phyloP scores from a whole-genome alignment of 2,797 vertebrate species.

The Lacerta viridis region DNA sequence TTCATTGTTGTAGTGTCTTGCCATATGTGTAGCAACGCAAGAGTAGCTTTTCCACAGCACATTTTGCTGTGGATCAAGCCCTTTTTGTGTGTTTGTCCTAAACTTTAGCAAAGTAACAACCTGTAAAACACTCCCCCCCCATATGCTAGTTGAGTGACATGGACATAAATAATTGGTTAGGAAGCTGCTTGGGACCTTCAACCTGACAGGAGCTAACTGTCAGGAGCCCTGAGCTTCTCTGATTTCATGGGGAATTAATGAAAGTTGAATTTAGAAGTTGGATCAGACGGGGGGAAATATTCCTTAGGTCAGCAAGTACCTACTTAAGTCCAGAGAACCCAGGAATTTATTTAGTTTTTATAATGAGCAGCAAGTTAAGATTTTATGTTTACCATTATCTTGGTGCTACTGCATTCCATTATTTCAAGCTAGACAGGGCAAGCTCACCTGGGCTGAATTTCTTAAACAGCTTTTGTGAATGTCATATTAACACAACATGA shows the following conservation, averaged over 20 bases:
- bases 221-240: not conserved
- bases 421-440: not conserved
- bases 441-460: not conserved
- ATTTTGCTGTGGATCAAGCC: not conserved
- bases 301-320: conserved; percentile 11
- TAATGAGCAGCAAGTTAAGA: not conserved
- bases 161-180: not conserved
- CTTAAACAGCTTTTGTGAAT: conserved; percentile 6
- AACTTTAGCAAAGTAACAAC: rapidly evolving
- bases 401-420: conserved; percentile 3
- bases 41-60: not conserved
- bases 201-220: not conserved
- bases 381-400: not conserved
- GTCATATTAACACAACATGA: not conserved
- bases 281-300: not conserved
- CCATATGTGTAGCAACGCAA: not conserved
- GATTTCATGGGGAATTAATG: not conserved
- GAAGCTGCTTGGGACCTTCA: not conserved
- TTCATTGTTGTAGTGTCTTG: not conserved
- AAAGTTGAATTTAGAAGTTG: conserved; percentile 5
- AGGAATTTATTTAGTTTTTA: not conserved
- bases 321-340: not conserved
- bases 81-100: not conserved
- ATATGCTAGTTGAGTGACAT: not conserved
- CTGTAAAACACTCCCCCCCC: not conserved